phyloP scores from a whole-genome alignment of 1,140 invertebrate species.

The Halesus radiatus region DNA sequence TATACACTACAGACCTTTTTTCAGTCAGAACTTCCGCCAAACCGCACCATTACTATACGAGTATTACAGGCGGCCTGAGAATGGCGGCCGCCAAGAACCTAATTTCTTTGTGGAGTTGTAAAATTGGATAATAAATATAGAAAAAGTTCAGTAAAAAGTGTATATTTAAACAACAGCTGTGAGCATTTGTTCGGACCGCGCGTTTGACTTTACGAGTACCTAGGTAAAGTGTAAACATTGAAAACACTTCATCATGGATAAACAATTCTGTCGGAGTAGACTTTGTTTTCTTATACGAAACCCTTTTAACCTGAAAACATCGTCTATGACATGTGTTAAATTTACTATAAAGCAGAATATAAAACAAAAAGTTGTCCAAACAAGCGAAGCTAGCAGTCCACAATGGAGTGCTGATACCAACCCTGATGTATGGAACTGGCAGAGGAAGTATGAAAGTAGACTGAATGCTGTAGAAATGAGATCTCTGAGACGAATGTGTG shows the following conservation, averaged over 20 bases:
- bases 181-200: constrained; percentile 48
- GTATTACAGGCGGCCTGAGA: no score
- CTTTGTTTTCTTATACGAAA: constrained; percentile 53
- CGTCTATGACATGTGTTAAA: no score
- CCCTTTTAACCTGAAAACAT: constrained; percentile 17
- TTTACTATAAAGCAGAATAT: no score
- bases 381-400: no score
- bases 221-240: no score
- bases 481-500: no score
- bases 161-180: constrained; percentile 55
- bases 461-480: no score
- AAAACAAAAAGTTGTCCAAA: no score
- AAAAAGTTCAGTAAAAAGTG: constrained; percentile 30
- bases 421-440: no score
- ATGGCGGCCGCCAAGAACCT: no score
- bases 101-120: constrained; percentile 8
- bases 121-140: constrained; percentile 22
- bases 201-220: constrained; percentile 29
- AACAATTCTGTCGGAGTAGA: constrained; percentile 38
- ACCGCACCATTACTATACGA: constrained; percentile 31
- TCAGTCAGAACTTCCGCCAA: constrained; percentile 19
- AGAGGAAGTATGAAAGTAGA: no score
- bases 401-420: no score
- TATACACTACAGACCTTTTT: background rate
- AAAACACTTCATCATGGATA: constrained; percentile 9